phyloP scores from a whole-genome alignment of 2,113 vertebrate genomes.

The Sminthopsis crassicaudata region DNA sequence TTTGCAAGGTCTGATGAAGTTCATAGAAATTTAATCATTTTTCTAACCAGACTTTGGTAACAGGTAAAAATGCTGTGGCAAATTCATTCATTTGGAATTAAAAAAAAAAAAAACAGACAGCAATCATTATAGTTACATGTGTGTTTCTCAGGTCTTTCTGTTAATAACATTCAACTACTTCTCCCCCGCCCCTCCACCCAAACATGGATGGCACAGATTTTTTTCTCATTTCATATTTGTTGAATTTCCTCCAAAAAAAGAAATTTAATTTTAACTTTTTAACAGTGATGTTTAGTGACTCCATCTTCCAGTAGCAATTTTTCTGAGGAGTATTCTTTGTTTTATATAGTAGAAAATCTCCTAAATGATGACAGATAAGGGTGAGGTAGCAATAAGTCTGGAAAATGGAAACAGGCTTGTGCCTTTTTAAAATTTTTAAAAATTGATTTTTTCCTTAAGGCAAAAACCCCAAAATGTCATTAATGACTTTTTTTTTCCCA shows the following conservation, averaged over 20 bases:
- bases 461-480: not conserved
- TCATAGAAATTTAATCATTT: not conserved
- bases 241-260: not conserved
- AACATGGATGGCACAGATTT: no score
- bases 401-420: not conserved
- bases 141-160: no score
- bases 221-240: no score
- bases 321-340: not conserved
- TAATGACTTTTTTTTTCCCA: not conserved
- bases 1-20: not conserved
- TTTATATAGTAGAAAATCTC: not conserved
- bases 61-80: no score
- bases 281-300: not conserved
- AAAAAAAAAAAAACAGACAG: no score
- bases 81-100: no score
- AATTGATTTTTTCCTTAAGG: not conserved
- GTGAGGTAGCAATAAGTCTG: not conserved
- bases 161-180: no score
- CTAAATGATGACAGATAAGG: not conserved
- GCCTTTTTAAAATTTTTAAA: not conserved
- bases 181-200: no score
- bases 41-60: no score
- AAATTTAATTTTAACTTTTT: not conserved
- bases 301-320: not conserved
- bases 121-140: no score